Evolutionary conservation across 2,113 vertebrate genomes (phyloP), one percentile per base, ranked within the genome.

Genomic region (Odontophorus gujanensis): DNA sequence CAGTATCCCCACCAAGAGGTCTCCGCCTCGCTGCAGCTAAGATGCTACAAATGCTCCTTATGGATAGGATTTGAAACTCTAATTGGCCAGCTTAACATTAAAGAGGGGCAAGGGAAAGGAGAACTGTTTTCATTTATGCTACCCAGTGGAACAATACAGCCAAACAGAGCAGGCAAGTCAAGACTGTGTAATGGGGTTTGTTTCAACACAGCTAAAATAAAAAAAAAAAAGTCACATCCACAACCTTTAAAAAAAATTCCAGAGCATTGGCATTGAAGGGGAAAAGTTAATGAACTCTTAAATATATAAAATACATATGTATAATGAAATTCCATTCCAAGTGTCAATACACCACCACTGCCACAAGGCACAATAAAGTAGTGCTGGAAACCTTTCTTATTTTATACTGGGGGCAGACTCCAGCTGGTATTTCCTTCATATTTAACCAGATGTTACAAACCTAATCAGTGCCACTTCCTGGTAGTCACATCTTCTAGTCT

Each of bases 1-100:
- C 1, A 1, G 13, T 5, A 4, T 10, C 12, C 32, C 38, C 42
- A 71, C n/a, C 1, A 0, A 57, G 16, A 51, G 16, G n/a, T 9
- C 24, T 75, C 58, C 10, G 11, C 50, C 32, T 5, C 45, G 45
- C 9, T 66, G 50, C 22, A 32, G 26, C 36, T 9, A n/a, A 55
- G 55, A 48, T 24, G 58, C 68, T 84, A 55, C 16, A 55, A 28
- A 47, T 25, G 28, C 9, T 7, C 2, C 4, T 10, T 3, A 2
- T 5, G 13, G 25, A 11, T 4, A 76, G 30, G 47, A 59, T 17
- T 30, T 38, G 38, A 83, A 69, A 61, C 19, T 59, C 30, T 53
- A 53, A 19, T 1, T 36, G 19, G n/a, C 45, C 42, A 62, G 13
- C 13, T 83, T 83, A 26, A 66, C 55, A 51, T n/a, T 73, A 58